These are phyloP conservation scores for Acleris cristana DNA, from an alignment of 2,888 invertebrate genomes.

Conservation along the genomic window DNA sequence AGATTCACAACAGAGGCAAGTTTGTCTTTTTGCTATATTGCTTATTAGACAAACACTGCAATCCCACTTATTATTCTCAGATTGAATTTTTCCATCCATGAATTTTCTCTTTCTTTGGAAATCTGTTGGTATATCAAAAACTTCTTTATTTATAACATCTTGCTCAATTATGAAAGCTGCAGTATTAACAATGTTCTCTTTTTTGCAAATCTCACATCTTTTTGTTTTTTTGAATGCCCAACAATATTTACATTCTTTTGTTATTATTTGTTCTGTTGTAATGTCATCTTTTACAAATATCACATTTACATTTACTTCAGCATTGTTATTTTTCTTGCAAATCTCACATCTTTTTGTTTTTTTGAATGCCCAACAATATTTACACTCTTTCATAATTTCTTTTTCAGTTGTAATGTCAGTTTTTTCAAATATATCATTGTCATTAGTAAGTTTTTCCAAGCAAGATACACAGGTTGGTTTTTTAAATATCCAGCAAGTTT, in stretches of 20 bases:
- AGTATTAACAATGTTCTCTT: neutral
- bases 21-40: slow-evolving; percentile 48
- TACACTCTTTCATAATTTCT: slow-evolving; percentile 5
- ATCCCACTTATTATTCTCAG: slow-evolving; percentile 51
- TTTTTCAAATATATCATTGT: too few species aligned
- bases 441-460: slow-evolving; percentile 14
- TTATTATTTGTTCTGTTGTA: neutral
- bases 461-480: slow-evolving; percentile 46
- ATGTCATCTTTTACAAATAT: too few species aligned
- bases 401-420: neutral
- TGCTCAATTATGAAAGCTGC: neutral
- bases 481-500: slow-evolving; percentile 50
- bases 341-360: slow-evolving; percentile 16
- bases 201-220: slow-evolving; percentile 22
- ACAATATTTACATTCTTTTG: slow-evolving; percentile 23
- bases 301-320: too few species aligned
- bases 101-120: slow-evolving; percentile 37
- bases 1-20: slow-evolving; percentile 60
- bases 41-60: slow-evolving; percentile 57
- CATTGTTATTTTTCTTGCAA: slow-evolving; percentile 5
- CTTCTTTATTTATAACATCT: neutral
- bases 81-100: neutral
- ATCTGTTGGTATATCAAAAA: neutral
- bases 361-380: slow-evolving; percentile 30
- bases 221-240: slow-evolving; percentile 23